Evolutionary conservation across 2,888 invertebrate genomes (phyloP), one percentile per base, ranked within the genome.

Genomic region (Cotesia congregata): DNA sequence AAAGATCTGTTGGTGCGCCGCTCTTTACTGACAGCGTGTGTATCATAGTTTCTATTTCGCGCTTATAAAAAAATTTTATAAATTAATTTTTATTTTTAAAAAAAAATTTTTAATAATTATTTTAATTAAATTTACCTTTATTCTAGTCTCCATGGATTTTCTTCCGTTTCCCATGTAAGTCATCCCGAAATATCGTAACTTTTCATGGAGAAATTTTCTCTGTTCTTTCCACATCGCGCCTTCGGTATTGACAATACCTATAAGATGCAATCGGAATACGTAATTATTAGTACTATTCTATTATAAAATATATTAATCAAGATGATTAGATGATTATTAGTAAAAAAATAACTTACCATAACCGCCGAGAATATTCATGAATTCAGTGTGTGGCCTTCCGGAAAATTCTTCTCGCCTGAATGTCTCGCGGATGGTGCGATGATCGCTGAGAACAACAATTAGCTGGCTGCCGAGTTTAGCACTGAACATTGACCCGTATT

Each of bases 141-240:
- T 96, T 88, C 95, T 92, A 78, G 92, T 92, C 90, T 97, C 96
- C 94, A 97, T 95, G 84, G 94, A 92, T 85, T 94, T 93, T 88
- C 95, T 95, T 81, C 95, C 94, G 81, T 93, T 93, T 72, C 95
- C 95, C 90, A 95, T 92, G 89, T 95, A 95, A 77, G 96, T 96
- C 94, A 97, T 96, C 73, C 97, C 97, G 85, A 97, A 95, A 83
- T 94, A 93, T 20, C 96, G 92, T 1, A 97, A 91, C 83, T 95
- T 95, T 83, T 95, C 95, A 87, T 97, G 96, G 72, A 97, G 91
- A 90, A 97, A 97, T 81, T 94, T 93, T 77, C 97, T 92, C 88
- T 97, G 97, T 85, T 94, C 96, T 89, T 96, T 96, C 97, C 97
- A 97, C 84, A 97, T 91, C 82, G 94, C 93, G 79, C 97, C 97